These are phyloP conservation scores for Diorhabda sublineata DNA, from an alignment of 1,140 invertebrate species.

Conservation along the genomic window DNA sequence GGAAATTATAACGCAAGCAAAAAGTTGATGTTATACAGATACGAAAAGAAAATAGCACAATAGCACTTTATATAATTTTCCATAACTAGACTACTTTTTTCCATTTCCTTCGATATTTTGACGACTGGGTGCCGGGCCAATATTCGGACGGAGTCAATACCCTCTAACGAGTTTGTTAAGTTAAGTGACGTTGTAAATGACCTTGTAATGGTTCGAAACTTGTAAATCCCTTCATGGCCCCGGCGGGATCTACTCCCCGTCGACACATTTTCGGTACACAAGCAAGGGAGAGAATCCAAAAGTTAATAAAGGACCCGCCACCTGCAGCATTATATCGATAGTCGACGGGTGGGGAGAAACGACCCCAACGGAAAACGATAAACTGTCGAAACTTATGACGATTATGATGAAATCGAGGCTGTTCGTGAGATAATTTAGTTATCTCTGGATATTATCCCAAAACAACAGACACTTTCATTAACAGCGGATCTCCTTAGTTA, in stretches of 20 bases:
- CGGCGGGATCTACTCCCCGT: slow-evolving; percentile 11
- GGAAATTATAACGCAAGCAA: too few species aligned
- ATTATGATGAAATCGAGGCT: neutral
- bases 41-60: too few species aligned
- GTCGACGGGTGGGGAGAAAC: slow-evolving; percentile 1
- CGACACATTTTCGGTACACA: slow-evolving; percentile 8
- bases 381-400: neutral
- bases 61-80: too few species aligned
- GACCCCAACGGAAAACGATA: neutral
- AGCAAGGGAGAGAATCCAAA: slow-evolving; percentile 2
- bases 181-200: slow-evolving; percentile 16
- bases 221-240: slow-evolving; percentile 10
- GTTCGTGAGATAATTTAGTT: neutral
- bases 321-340: slow-evolving; percentile 3
- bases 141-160: slow-evolving; percentile 14
- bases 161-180: slow-evolving; percentile 15
- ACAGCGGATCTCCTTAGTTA: neutral
- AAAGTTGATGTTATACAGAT: too few species aligned
- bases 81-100: too few species aligned
- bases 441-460: neutral
- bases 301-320: slow-evolving; percentile 10
- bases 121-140: too few species aligned
- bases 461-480: neutral
- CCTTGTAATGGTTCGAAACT: slow-evolving; percentile 20
- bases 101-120: too few species aligned